Conservation (phyloP, 2,113 vertebrate species). For the Ginglymostoma cirratum region DNA sequence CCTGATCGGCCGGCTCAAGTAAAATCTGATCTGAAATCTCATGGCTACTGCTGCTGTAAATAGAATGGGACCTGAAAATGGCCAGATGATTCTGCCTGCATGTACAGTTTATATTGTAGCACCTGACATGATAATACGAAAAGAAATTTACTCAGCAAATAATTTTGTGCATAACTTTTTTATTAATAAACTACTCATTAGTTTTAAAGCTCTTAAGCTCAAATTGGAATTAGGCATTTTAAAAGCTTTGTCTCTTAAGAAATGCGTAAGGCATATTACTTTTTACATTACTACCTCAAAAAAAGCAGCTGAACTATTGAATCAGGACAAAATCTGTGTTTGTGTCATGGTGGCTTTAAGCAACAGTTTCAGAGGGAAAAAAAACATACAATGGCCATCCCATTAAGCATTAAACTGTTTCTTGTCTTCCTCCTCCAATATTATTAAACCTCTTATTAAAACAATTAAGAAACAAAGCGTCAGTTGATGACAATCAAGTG, state of each 20-base stretch:
- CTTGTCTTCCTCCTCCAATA: neutral
- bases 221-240: neutral
- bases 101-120: neutral
- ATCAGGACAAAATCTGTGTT: neutral
- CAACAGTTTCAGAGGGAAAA: neutral
- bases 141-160: neutral
- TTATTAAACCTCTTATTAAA: neutral
- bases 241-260: neutral
- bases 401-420: neutral
- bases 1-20: no score
- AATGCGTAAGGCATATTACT: neutral
- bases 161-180: neutral
- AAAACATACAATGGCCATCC: neutral
- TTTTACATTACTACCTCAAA: no score
- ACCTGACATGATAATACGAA: neutral
- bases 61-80: no score
- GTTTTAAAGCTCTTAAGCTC: neutral
- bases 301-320: neutral
- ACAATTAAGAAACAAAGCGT: neutral
- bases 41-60: no score
- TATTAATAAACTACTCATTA: neutral
- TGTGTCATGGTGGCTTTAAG: neutral
- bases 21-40: no score
- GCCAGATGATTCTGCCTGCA: no score
- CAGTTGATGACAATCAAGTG: neutral